Evolutionary conservation across 2,113 vertebrate genomes (phyloP), one percentile per base, ranked within the genome.

Genomic region (Neodontobutis hainanensis): DNA sequence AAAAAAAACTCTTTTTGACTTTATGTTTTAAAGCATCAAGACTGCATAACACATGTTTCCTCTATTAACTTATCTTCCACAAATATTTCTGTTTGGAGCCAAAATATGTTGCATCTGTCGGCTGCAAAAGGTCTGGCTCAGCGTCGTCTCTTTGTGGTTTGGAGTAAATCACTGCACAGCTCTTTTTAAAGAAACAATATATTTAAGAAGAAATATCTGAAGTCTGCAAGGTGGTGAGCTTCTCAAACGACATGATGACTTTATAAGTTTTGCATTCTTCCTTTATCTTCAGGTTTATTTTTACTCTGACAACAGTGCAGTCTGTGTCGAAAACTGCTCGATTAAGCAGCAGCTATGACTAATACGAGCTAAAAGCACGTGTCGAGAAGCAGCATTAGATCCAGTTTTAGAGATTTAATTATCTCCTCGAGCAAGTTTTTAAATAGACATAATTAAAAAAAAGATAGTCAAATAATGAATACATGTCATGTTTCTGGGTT

Each of bases 251-350:
- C 7, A 55, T 8, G 40, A 61, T 78, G 77, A 74, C 70, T 67
- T 73, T 27, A 73, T 44, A 6, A 6, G 12, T 58, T 8, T 44
- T 15, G 2, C 38, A 32, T 52, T 46, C 65, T 70, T 42, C 68
- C 62, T 68, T 75, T 49, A 75, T 82, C 59, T 82, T 42, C 10
- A 32, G 6, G 3, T 49, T 61, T 66, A 55, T 49, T 75, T 57
- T 63, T 57, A 55, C 36, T 32, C 27, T 0, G 55, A 65, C 67
- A 46, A 58, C 47, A 11, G 36, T 40, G n/a, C n/a, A n/a, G n/a
- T n/a, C n/a, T n/a, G n/a, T n/a, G n/a, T n/a, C n/a, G n/a, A n/a
- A n/a, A n/a, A n/a, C n/a, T n/a, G n/a, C n/a, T n/a, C n/a, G n/a
- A n/a, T n/a, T n/a, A n/a, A n/a, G n/a, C n/a, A n/a, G n/a, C n/a